These are phyloP conservation scores for Pluvianellus socialis DNA, from an alignment of 2,113 vertebrate species.

Conservation along the genomic window DNA sequence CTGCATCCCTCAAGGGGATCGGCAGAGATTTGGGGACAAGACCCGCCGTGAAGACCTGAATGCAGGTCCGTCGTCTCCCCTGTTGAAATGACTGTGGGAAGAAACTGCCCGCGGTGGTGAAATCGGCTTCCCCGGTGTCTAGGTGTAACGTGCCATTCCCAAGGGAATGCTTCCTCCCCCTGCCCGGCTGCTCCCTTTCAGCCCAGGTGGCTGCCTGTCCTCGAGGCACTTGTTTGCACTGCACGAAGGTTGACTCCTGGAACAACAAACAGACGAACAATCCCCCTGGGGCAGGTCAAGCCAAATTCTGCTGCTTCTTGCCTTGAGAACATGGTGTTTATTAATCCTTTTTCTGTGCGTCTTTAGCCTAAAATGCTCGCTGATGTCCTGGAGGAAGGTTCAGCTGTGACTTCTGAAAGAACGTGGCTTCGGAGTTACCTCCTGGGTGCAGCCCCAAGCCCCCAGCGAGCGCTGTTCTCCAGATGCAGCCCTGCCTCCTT, in stretches of 20 bases:
- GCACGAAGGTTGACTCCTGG: neutral
- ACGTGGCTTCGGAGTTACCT: neutral
- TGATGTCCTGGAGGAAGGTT: fast-evolving
- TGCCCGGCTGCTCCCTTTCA: neutral
- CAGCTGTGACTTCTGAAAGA: neutral
- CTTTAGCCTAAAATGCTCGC: neutral
- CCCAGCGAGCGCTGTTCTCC: fast-evolving
- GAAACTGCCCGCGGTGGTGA: fast-evolving
- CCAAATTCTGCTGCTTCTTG: neutral
- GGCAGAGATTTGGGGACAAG: neutral
- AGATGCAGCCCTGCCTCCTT: neutral
- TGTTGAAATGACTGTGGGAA: fast-evolving
- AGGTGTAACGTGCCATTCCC: neutral
- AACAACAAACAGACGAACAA: neutral
- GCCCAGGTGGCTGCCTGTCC: neutral
- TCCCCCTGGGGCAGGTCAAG: neutral
- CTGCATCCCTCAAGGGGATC: neutral
- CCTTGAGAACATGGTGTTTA: neutral
- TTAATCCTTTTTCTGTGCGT: neutral
- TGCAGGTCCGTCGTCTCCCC: fast-evolving
- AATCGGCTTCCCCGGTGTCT: neutral
- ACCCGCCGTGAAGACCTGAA: neutral
- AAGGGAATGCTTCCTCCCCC: neutral
- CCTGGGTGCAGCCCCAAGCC: no score
- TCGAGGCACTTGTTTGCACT: neutral